Evolutionary conservation across 2,113 vertebrate species (phyloP), one percentile per base, ranked within the genome.

Genomic region (Cettia cetti): DNA sequence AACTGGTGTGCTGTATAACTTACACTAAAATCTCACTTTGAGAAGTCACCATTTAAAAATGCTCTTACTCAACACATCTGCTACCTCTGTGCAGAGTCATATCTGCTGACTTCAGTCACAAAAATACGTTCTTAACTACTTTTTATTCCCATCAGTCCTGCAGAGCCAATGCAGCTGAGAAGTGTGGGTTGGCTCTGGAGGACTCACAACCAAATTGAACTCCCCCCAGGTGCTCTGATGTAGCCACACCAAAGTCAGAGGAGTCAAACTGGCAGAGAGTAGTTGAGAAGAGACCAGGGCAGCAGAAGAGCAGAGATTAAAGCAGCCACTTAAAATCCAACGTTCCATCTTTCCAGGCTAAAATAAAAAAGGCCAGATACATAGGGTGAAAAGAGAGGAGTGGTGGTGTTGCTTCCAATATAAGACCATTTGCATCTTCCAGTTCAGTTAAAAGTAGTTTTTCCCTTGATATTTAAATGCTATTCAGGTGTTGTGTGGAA

Each of bases 51-150:
- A 49, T 70, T 96, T 94, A 81, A 95, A 97, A 97, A 91, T 84
- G 64, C 39, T 96, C 92, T 92, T 88, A 94, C 76, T 90, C 7
- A 0, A 93, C 94, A 96, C 76, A 89, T 93, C 88, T 92, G 60
- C 87, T 90, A 20, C 80, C 69, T 86, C 65, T 70, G 24, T 74
- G 40, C 31, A 23, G 24, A 86, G 75, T 63, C 0, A 1, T 71
- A 95, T 90, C 85, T 97, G 95, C 94, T 97, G 93, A 94, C 87
- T 96, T 95, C 82, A 96, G 94, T 83, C 89, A 92, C 82, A 93
- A 92, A 95, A 93, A 52, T 50, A 92, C 93, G 77, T 95, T 82
- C 76, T 94, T 79, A 61, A 20, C 30, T 64, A 65, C 63, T 89
- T 94, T 94, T 95, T 87, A 90, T 87, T 91, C 78, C 63, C 61